A percentile compares a stretch with the other conserved stretches of the same genome.
These are phyloP conservation scores for Drosophila stalkeri DNA, from an alignment of 2,888 invertebrate species.

Conservation along the genomic window DNA sequence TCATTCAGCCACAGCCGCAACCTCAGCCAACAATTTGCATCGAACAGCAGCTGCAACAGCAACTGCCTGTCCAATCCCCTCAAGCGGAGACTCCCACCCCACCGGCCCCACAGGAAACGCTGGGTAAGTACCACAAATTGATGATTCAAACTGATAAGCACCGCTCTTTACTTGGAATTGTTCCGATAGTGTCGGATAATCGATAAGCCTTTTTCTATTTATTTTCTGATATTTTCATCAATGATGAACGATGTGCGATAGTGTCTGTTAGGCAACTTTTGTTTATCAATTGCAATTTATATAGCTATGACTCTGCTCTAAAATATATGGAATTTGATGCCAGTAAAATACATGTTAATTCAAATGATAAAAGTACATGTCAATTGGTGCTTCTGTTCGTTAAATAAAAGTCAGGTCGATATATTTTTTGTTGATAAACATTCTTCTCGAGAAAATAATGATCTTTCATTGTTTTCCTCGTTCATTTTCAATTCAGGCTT, in stretches of 20 bases:
- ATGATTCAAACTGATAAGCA: conserved; percentile 25
- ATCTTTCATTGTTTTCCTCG: neutral
- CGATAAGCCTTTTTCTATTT: conserved; percentile 7
- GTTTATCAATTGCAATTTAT: conserved; percentile 8
- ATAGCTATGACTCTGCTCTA: neutral
- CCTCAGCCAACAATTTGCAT: conserved; percentile 50
- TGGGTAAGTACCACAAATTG: conserved; percentile 56
- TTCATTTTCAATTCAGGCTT: neutral
- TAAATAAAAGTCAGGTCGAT: neutral
- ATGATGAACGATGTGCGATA: conserved; percentile 15
- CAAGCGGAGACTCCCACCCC: conserved; percentile 58
- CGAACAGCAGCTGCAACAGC: conserved; percentile 48
- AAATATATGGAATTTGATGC: neutral
- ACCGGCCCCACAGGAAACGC: conserved; percentile 55
- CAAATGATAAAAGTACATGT: neutral
- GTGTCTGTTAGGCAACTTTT: conserved; percentile 14
- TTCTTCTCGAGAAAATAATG: neutral
- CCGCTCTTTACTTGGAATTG: neutral
- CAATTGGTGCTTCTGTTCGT: neutral
- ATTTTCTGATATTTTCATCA: conserved; percentile 10
- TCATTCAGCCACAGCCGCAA: conserved; percentile 61
- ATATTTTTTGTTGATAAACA: neutral
- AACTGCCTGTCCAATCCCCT: conserved; percentile 33
- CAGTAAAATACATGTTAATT: neutral
- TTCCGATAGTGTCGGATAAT: conserved; percentile 27